Conservation (phyloP, 30 jellyfish, hydroid and myxozoan species). For the Sanderia malayensis region DNA sequence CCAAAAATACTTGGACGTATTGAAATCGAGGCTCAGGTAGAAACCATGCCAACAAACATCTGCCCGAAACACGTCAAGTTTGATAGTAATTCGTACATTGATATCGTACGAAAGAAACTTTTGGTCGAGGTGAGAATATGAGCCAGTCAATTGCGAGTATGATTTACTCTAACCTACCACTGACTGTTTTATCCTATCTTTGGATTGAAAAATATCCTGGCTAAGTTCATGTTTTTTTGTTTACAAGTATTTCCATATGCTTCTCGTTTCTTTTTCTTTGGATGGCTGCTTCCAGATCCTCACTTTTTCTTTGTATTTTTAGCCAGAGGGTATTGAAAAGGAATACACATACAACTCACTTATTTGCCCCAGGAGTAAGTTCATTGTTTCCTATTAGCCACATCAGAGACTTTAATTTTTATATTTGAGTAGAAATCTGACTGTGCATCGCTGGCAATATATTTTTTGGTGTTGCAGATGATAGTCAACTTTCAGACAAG, state of each 20-base stretch:
- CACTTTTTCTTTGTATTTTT: neutral
- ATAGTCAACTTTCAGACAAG: conserved; percentile 6
- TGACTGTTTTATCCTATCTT: too few species aligned
- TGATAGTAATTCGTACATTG: conserved; percentile 56
- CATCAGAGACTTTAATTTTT: too few species aligned
- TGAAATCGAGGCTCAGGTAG: conserved; percentile 65
- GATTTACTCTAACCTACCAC: too few species aligned
- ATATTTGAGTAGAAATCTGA: too few species aligned
- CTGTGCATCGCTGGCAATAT: too few species aligned
- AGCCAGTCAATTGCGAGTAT: too few species aligned
- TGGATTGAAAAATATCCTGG: too few species aligned
- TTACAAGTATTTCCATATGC: too few species aligned
- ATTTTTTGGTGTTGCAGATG: neutral
- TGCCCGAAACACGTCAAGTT: conserved; percentile 43
- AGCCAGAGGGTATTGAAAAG: conserved; percentile 94
- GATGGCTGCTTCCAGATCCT: neutral
- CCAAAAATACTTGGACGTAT: conserved; percentile 79
- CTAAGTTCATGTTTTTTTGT: too few species aligned
- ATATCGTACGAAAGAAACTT: conserved; percentile 59
- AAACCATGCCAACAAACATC: conserved; percentile 59
- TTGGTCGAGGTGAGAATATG: conserved; percentile 76
- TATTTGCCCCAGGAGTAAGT: conserved; percentile 64
- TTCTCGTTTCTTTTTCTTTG: too few species aligned
- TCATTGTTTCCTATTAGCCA: too few species aligned
- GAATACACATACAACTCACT: conserved; percentile 72